phyloP scores from a whole-genome alignment of 2,888 invertebrate species.

The Conops quadrifasciatus region DNA sequence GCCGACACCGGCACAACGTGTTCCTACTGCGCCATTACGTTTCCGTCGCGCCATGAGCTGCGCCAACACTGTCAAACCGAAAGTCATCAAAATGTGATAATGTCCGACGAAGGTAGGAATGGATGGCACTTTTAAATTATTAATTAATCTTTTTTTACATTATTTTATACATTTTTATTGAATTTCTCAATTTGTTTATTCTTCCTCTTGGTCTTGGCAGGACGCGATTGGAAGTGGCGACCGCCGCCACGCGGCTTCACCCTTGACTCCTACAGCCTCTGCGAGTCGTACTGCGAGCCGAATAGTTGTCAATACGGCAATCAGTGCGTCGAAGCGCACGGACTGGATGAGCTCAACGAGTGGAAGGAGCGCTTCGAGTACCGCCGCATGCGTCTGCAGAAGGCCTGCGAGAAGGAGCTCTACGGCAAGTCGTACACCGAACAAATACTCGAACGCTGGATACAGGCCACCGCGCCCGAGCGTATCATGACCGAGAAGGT shows the following conservation, averaged over 20 bases:
- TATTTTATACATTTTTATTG: background rate
- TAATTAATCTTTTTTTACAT: background rate
- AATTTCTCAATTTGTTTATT: background rate
- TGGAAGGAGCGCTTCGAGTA: constrained; percentile 79
- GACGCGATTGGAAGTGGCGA: constrained; percentile 74
- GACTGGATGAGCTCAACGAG: constrained; percentile 74
- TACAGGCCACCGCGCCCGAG: constrained; percentile 71
- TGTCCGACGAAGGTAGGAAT: constrained; percentile 71
- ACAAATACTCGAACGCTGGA: constrained; percentile 73
- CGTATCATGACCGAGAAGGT: constrained; percentile 72
- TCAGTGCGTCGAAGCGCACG: constrained; percentile 80
- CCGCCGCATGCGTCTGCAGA: constrained; percentile 70
- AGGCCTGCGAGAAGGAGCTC: constrained; percentile 74
- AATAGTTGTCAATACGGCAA: constrained; percentile 74
- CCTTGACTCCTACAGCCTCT: constrained; percentile 72
- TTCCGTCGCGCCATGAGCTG: constrained; percentile 68
- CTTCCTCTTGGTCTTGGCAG: constrained; percentile 47
- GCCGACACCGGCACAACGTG: constrained; percentile 63
- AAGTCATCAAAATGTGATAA: constrained; percentile 72
- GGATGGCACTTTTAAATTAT: constrained; percentile 2
- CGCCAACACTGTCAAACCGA: constrained; percentile 72
- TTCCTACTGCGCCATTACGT: constrained; percentile 70
- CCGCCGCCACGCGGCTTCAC: constrained; percentile 76
- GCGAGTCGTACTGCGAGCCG: constrained; percentile 69
- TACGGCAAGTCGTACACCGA: constrained; percentile 71